Percentiles rank a stretch among this genome's conserved stretches.
These are phyloP conservation scores for Thalassophryne amazonica DNA, from an alignment of 2,797 vertebrate species.

Conservation along the genomic window DNA sequence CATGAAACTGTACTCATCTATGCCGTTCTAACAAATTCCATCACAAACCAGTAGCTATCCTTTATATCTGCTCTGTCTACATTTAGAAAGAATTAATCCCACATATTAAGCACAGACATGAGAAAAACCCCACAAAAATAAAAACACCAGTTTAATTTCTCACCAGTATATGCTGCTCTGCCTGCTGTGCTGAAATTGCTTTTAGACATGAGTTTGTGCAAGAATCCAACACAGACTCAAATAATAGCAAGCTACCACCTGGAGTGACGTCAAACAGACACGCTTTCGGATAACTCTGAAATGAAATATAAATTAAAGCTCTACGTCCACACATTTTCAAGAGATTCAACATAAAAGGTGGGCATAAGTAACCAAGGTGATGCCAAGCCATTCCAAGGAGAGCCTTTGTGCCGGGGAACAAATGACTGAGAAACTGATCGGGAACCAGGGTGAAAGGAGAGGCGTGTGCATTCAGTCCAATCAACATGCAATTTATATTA, in stretches of 20 bases:
- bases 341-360: conserved; percentile 58
- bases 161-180: conserved; percentile 52
- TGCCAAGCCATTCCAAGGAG: conserved; percentile 74
- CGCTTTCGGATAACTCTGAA: conserved; percentile 46
- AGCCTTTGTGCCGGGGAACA: conserved; percentile 67
- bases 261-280: conserved; percentile 56
- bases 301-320: conserved; percentile 33
- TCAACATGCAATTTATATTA: conserved; percentile 51
- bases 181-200: conserved; percentile 13
- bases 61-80: conserved; percentile 12
- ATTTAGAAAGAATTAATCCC: conserved; percentile 24
- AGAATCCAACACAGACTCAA: conserved; percentile 33
- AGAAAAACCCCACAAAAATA: conserved; percentile 24
- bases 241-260: conserved; percentile 50
- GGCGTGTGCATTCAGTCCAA: conserved; percentile 50
- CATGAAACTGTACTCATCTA: too few species aligned
- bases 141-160: conserved; percentile 26
- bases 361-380: conserved; percentile 70
- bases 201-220: conserved; percentile 29
- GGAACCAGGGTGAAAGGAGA: conserved; percentile 47
- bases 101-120: conserved; percentile 31
- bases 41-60: not conserved
- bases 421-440: conserved; percentile 50
- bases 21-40: not conserved
- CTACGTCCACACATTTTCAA: conserved; percentile 32